Evolutionary conservation across 2,888 invertebrate species (phyloP), one percentile per base, ranked within the genome.

Genomic region (Diaperis boleti): DNA sequence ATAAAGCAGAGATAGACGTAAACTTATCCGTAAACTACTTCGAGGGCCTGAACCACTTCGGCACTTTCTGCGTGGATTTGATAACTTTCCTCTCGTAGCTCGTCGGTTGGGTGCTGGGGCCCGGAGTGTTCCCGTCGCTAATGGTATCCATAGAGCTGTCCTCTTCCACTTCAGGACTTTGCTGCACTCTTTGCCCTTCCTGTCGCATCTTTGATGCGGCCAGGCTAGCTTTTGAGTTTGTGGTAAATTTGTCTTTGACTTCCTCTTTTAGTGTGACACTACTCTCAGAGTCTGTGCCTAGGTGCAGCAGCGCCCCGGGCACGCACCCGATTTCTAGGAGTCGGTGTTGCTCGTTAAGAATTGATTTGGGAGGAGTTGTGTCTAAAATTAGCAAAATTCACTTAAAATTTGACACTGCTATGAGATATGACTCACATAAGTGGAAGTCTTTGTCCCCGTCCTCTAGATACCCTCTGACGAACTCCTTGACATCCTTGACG

Each of bases 391-490:
- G n/a, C n/a, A n/a, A n/a, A n/a, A n/a, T n/a, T n/a, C n/a, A n/a
- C n/a, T n/a, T n/a, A n/a, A n/a, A n/a, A n/a, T n/a, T n/a, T n/a
- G n/a, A n/a, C n/a, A n/a, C n/a, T n/a, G n/a, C n/a, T n/a, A n/a
- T n/a, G n/a, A n/a, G n/a, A n/a, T n/a, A n/a, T n/a, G 2, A 86
- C 91, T 87, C 84, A 94, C 93, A 95, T 61, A 95, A 85, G 76
- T 90, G 85, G 81, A 95, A 95, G 39, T 86, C 22, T 15, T 14
- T 1, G 87, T 91, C 88, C 85, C 94, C 94, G 72, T 90, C 83
- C 31, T 85, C 83, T 18, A 96, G 82, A 79, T 91, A 90, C 47
- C 84, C 85, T 73, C 86, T 87, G 0, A 95, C 87, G 83, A 95
- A 96, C 54, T 89, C 86, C 59, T 85, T 85, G 2, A 97, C 85